phyloP scores from a whole-genome alignment of 2,797 vertebrate species.

The Falco naumanni region DNA sequence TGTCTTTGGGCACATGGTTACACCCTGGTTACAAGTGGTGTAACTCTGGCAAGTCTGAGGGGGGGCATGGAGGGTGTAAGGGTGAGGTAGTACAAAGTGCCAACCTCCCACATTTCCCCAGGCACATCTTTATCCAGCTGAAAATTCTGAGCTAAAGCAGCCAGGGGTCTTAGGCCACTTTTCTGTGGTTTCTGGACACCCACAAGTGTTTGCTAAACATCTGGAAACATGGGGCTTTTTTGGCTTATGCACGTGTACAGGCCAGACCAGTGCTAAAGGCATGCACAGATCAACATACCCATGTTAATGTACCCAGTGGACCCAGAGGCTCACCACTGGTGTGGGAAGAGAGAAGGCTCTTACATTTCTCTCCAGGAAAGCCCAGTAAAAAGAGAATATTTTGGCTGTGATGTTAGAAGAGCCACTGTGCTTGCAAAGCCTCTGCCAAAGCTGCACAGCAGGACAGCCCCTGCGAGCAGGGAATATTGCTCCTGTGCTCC shows the following conservation, averaged over 20 bases:
- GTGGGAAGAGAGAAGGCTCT: neutral
- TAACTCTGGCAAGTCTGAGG: neutral
- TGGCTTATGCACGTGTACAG: neutral
- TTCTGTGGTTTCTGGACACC: neutral
- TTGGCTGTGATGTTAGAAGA: neutral
- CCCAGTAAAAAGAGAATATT: neutral
- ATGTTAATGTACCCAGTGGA: neutral
- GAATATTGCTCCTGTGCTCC: neutral
- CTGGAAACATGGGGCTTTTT: neutral
- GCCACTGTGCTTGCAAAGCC: neutral
- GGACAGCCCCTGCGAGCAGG: neutral
- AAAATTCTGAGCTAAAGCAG: neutral
- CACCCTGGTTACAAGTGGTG: neutral
- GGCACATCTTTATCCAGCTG: neutral
- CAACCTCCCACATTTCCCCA: neutral
- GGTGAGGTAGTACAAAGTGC: neutral
- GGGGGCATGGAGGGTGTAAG: fast-evolving
- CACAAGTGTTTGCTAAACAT: neutral
- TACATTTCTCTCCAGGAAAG: neutral
- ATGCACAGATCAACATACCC: fast-evolving
- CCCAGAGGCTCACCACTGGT: neutral
- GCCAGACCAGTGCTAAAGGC: neutral
- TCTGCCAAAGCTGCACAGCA: neutral
- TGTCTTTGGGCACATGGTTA: neutral
- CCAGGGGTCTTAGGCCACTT: neutral